A percentile compares a stretch with the other conserved stretches of the same genome.
Conservation (phyloP, 2,888 invertebrate genomes). For the Hemithea aestivaria region DNA sequence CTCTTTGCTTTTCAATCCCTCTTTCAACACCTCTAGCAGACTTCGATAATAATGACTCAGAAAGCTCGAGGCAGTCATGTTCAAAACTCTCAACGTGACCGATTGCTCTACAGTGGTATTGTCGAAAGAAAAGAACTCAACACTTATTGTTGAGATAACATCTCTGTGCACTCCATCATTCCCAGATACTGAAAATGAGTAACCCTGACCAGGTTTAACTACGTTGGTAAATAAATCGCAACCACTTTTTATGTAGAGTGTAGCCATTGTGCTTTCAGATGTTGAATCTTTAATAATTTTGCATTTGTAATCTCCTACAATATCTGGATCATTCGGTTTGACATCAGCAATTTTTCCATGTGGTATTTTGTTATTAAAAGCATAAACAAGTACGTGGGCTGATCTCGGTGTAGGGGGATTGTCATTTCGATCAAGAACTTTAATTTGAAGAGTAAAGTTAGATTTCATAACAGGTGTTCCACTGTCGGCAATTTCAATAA, state of each 20-base stretch:
- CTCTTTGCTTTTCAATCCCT: conserved; percentile 82
- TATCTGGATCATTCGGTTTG: conserved; percentile 94
- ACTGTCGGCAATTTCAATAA: conserved; percentile 93
- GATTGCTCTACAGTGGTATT: conserved; percentile 91
- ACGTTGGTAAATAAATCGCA: conserved; percentile 89
- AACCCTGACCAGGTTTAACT: conserved; percentile 85
- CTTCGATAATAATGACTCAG: conserved; percentile 87
- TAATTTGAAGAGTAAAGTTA: conserved; percentile 86
- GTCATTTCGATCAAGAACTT: conserved; percentile 93
- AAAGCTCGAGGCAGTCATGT: conserved; percentile 86
- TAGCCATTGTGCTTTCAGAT: conserved; percentile 76
- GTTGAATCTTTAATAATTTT: conserved; percentile 85
- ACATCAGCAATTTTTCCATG: conserved; percentile 93
- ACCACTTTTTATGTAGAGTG: conserved; percentile 84
- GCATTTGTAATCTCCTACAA: conserved; percentile 93
- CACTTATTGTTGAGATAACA: conserved; percentile 91
- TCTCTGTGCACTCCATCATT: conserved; percentile 94
- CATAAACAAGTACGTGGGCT: conserved; percentile 87
- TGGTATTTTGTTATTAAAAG: conserved; percentile 87
- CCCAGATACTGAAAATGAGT: conserved; percentile 89
- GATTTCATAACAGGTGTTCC: conserved; percentile 91
- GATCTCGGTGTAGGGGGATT: conserved; percentile 91
- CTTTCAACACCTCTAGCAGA: conserved; percentile 84
- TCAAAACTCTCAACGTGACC: conserved; percentile 85
- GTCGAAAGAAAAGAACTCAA: conserved; percentile 89